A percentile compares a stretch with the other conserved stretches of the same genome.
Conservation (phyloP, 2,888 invertebrate species). For the Pandemis heparana region DNA sequence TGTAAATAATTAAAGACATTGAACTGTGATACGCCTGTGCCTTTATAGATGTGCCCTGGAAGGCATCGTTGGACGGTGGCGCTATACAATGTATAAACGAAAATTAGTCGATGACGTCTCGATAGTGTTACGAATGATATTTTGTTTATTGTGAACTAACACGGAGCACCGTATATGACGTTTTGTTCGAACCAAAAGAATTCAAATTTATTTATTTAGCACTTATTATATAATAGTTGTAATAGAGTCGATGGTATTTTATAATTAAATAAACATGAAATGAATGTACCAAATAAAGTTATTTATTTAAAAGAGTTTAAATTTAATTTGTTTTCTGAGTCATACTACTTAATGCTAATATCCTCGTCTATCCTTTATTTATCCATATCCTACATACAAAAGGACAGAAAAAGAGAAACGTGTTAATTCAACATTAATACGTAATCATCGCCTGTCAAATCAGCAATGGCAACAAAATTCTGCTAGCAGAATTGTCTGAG, state of each 20-base stretch:
- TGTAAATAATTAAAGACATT: conserved; percentile 64
- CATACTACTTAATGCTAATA: too few species aligned
- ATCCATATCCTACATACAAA: too few species aligned
- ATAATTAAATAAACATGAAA: conserved; percentile 53
- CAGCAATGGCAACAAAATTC: too few species aligned
- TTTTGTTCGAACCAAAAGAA: conserved; percentile 36
- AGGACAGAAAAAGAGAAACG: too few species aligned
- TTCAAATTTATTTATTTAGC: conserved; percentile 41
- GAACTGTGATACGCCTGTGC: conserved; percentile 84
- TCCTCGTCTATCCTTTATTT: too few species aligned
- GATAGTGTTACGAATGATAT: conserved; percentile 25
- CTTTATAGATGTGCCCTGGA: conserved; percentile 68
- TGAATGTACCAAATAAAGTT: conserved; percentile 69
- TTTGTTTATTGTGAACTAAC: conserved; percentile 27
- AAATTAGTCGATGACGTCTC: conserved; percentile 15
- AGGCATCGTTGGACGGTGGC: conserved; percentile 70
- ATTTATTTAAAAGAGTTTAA: conserved; percentile 58
- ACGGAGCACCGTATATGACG: conserved; percentile 28
- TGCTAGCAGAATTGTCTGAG: too few species aligned
- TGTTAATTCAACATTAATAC: too few species aligned
- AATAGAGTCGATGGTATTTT: conserved; percentile 34
- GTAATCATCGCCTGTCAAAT: too few species aligned
- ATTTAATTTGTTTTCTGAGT: not conserved
- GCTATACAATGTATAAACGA: conserved; percentile 58
- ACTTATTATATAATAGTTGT: conserved; percentile 32